Evolutionary conservation across 1,140 invertebrate genomes (phyloP).

Genomic region (Brachionus asplanchnoidis): DNA sequence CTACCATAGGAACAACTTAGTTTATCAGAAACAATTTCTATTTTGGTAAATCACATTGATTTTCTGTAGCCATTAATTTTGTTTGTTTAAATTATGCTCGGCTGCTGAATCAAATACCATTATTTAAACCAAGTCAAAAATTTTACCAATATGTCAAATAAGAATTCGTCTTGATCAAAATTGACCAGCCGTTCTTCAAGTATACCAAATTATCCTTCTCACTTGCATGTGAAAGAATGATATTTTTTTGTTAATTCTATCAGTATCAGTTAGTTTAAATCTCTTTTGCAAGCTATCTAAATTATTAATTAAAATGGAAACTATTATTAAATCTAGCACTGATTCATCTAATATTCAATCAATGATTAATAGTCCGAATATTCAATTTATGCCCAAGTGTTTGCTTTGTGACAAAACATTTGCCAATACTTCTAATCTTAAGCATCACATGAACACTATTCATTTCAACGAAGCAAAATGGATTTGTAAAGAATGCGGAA

Average conservation of each 20-base stretch:
- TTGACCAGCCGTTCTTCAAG: background rate
- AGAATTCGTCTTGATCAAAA: background rate
- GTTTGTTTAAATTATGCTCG: background rate
- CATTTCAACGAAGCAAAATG: conserved; percentile 40
- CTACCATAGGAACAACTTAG: background rate
- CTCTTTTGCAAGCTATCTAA: background rate
- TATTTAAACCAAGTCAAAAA: background rate
- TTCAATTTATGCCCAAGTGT: conserved; percentile 41
- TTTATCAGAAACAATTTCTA: background rate
- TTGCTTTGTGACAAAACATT: conserved; percentile 32
- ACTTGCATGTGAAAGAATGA: background rate
- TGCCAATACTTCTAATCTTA: conserved; percentile 40
- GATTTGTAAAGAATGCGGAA: conserved; percentile 41
- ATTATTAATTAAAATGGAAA: background rate
- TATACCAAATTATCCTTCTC: background rate
- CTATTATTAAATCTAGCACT: background rate
- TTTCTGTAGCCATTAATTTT: background rate
- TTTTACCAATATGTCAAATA: background rate
- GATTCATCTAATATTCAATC: background rate
- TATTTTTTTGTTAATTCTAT: background rate
- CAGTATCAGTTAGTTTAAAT: background rate
- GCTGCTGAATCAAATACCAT: background rate
- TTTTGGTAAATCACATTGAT: background rate
- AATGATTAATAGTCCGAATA: background rate
- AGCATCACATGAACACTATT: conserved; percentile 41